Evolutionary conservation across 1,140 invertebrate species (phyloP).

Genomic region (Campodea augens): DNA sequence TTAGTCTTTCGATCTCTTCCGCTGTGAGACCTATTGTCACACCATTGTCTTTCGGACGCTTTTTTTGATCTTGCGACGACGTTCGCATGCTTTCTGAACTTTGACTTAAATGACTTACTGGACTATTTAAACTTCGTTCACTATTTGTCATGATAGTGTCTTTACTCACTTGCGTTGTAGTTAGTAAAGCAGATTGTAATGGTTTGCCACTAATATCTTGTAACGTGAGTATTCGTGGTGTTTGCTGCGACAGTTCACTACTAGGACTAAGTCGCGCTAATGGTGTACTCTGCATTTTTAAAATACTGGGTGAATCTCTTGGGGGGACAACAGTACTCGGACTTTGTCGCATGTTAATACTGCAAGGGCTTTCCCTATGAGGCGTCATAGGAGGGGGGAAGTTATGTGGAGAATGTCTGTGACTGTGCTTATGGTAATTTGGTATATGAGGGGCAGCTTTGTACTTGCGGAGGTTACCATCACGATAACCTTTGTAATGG

Average conservation of each 20-base stretch:
- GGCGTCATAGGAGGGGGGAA: slow-evolving; percentile 37
- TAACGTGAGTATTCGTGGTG: slow-evolving; percentile 66
- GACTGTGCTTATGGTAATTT: slow-evolving; percentile 21
- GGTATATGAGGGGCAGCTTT: slow-evolving; percentile 22
- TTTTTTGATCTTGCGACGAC: slow-evolving; percentile 29
- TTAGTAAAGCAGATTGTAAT: slow-evolving; percentile 64
- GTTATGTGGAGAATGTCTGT: slow-evolving; percentile 21
- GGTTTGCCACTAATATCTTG: slow-evolving; percentile 87
- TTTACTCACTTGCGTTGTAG: too few species aligned
- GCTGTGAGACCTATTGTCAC: slow-evolving; percentile 60
- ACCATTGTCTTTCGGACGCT: slow-evolving; percentile 10
- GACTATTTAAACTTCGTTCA: slow-evolving; percentile 71
- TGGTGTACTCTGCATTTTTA: slow-evolving; percentile 57
- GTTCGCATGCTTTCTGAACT: slow-evolving; percentile 34
- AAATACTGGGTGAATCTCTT: slow-evolving; percentile 28
- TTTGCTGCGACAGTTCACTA: slow-evolving; percentile 70
- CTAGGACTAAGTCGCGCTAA: slow-evolving; percentile 74
- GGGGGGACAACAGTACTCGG: slow-evolving; percentile 21
- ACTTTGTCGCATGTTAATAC: slow-evolving; percentile 22
- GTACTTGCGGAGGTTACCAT: slow-evolving; percentile 37
- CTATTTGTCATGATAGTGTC: slow-evolving; percentile 53
- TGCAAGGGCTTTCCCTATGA: slow-evolving; percentile 24
- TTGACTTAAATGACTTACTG: slow-evolving; percentile 67
- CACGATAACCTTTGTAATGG: slow-evolving; percentile 80
- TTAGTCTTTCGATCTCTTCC: slow-evolving; percentile 79